Evolutionary conservation across 2,113 vertebrate genomes (phyloP).

Genomic region (Calypte anna): DNA sequence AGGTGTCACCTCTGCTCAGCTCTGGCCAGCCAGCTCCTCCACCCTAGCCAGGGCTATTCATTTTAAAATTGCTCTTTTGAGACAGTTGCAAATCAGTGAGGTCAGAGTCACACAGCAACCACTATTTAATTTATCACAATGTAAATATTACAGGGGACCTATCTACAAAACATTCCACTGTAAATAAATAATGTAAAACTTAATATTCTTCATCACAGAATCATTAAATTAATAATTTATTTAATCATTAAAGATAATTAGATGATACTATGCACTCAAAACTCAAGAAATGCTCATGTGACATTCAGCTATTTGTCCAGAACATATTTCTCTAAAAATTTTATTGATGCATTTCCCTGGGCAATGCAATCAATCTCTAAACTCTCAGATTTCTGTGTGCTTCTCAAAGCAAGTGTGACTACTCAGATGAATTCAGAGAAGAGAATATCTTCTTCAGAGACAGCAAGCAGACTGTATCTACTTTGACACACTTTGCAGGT

Average conservation of each 20-base stretch:
- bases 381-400: neutral
- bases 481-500: neutral
- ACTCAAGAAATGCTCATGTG: neutral
- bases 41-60: too few species aligned
- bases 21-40: too few species aligned
- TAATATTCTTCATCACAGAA: neutral
- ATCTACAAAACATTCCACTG: neutral
- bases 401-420: neutral
- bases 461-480: neutral
- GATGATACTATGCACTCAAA: neutral
- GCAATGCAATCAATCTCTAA: neutral
- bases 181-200: neutral
- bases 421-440: neutral
- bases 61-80: too few species aligned
- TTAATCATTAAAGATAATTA: neutral
- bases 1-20: too few species aligned
- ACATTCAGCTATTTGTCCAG: neutral
- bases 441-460: neutral
- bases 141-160: neutral
- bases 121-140: neutral
- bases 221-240: neutral
- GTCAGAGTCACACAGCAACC: too few species aligned
- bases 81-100: too few species aligned
- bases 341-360: neutral
- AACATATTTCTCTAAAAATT: neutral